Conservation (phyloP, 2,113 vertebrate species). For the Hiodon tergisus region DNA sequence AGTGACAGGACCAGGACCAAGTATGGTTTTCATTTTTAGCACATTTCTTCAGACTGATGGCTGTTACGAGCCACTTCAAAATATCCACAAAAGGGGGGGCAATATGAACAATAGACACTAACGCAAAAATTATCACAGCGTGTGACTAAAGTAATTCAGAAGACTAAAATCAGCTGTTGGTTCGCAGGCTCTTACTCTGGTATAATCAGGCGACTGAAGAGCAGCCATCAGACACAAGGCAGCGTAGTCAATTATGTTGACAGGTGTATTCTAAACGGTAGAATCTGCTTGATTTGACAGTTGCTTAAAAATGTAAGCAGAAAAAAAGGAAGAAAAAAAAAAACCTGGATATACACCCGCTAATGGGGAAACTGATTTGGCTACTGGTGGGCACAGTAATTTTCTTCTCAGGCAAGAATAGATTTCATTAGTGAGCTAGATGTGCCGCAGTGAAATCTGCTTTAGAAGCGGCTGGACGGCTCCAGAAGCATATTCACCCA, state of each 20-base stretch:
- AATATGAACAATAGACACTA: not conserved
- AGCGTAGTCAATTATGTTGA: conserved; percentile 20
- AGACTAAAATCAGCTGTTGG: not conserved
- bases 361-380: conserved; percentile 33
- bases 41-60: no score
- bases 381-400: conserved; percentile 27
- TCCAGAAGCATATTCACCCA: not conserved
- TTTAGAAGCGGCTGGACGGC: conserved; percentile 11
- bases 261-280: conserved; percentile 42
- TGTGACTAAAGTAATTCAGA: not conserved
- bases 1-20: not conserved
- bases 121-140: not conserved
- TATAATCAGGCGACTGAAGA: not conserved
- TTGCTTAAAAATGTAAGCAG: conserved; percentile 12
- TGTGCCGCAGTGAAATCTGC: conserved; percentile 26
- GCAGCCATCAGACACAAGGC: not conserved
- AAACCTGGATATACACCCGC: conserved; percentile 43
- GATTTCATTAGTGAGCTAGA: conserved; percentile 43
- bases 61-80: no score
- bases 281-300: conserved; percentile 50
- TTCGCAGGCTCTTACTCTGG: not conserved
- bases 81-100: not conserved
- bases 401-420: not conserved
- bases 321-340: no score
- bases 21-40: no score